phyloP scores from a whole-genome alignment of 2,113 vertebrate genomes.

The Neopipo cinnamomea region DNA sequence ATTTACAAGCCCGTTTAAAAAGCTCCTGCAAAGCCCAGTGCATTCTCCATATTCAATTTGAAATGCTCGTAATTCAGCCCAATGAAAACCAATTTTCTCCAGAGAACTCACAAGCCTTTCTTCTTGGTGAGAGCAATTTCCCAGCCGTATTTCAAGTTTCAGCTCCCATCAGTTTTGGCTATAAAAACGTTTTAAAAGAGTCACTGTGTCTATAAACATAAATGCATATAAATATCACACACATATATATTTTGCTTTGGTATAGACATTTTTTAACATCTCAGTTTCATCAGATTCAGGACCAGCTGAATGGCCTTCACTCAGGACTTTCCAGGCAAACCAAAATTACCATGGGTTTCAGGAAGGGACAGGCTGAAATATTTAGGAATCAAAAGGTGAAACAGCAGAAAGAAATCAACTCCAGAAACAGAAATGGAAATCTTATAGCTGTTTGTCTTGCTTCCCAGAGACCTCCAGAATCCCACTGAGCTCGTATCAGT shows the following conservation, averaged over 20 bases:
- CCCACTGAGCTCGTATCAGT: background rate
- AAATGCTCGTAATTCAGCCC: slow-evolving; percentile 22
- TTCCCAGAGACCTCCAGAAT: background rate
- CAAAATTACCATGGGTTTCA: background rate
- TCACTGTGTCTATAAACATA: background rate
- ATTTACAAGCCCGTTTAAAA: slow-evolving; percentile 1
- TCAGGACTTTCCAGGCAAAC: background rate
- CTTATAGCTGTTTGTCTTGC: background rate
- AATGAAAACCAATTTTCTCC: slow-evolving; percentile 7
- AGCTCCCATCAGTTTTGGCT: background rate
- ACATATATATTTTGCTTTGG: background rate
- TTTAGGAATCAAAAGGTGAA: background rate
- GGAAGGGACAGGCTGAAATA: background rate
- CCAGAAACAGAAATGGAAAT: background rate
- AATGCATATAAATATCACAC: background rate
- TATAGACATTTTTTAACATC: background rate
- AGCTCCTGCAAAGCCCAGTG: background rate
- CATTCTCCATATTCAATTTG: background rate
- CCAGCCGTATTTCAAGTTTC: background rate
- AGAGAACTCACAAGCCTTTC: background rate
- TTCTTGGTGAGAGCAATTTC: slow-evolving; percentile 6
- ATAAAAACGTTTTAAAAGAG: background rate
- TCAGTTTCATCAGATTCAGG: background rate
- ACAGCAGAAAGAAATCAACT: background rate
- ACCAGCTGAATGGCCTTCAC: background rate